Conservation (phyloP, 2,888 invertebrate species). For the Drosophila melanosoma region DNA sequence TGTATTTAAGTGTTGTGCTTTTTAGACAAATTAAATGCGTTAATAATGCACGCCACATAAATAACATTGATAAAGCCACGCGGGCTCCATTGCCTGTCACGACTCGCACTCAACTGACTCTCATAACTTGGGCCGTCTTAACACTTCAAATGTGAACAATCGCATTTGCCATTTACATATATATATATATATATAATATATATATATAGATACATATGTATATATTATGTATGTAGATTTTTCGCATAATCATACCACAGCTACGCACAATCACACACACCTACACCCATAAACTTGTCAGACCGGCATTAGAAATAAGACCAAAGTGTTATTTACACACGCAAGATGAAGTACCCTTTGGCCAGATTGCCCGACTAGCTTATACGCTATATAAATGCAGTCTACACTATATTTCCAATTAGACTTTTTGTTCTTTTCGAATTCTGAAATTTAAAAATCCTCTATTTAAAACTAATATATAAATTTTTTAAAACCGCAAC, state of each 20-base stretch:
- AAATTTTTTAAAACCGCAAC: neutral
- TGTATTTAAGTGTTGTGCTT: conserved; percentile 49
- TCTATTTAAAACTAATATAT: neutral
- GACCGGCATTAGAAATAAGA: conserved; percentile 73
- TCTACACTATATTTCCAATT: neutral
- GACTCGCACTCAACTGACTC: conserved; percentile 33
- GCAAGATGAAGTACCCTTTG: neutral
- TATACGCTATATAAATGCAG: conserved; percentile 19
- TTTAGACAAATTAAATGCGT: conserved; percentile 77
- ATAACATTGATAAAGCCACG: conserved; percentile 69
- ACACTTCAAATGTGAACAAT: conserved; percentile 74
- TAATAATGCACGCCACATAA: conserved; percentile 66
- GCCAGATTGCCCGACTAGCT: neutral
- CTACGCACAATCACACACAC: conserved; percentile 29
- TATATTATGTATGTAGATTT: conserved; percentile 56
- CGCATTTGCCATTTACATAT: conserved; percentile 47
- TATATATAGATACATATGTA: conserved; percentile 10
- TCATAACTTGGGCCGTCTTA: conserved; percentile 63
- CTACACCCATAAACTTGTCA: conserved; percentile 69
- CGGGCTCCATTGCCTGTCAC: conserved; percentile 30
- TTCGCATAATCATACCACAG: conserved; percentile 69
- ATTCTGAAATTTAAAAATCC: neutral
- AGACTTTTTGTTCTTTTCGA: neutral
- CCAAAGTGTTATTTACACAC: conserved; percentile 73
- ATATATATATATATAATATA: conserved; percentile 6